These are phyloP conservation scores for Meda fulgida DNA, from an alignment of 2,797 vertebrate species.

Conservation along the genomic window DNA sequence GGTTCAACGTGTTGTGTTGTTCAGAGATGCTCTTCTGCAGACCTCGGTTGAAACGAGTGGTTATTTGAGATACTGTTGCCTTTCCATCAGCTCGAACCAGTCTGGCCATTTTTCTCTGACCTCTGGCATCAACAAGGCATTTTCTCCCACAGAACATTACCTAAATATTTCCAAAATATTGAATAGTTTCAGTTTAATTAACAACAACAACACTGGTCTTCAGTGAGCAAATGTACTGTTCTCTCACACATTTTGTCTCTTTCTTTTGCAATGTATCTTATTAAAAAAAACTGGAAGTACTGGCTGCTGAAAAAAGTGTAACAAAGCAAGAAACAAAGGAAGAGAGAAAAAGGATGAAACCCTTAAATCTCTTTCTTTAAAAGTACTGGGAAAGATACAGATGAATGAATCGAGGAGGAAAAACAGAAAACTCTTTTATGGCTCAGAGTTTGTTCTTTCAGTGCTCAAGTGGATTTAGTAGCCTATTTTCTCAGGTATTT, in stretches of 20 bases:
- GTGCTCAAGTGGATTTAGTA: neutral
- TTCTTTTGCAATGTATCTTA: constrained; percentile 26
- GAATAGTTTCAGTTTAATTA: neutral
- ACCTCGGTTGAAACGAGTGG: neutral
- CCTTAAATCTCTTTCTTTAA: neutral
- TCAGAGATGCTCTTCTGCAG: too few species aligned
- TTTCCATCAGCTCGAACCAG: constrained; percentile 38
- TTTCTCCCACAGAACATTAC: constrained; percentile 27
- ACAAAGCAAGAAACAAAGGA: constrained; percentile 65
- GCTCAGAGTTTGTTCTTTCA: neutral
- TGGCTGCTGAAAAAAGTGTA: constrained; percentile 31
- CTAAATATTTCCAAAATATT: neutral
- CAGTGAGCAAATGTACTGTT: constrained; percentile 3
- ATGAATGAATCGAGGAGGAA: neutral
- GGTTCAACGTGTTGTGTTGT: too few species aligned
- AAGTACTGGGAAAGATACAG: neutral
- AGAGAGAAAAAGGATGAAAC: neutral
- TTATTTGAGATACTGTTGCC: neutral
- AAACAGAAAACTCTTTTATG: neutral
- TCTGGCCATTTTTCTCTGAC: constrained; percentile 52
- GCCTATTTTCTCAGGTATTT: neutral
- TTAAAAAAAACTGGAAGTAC: constrained; percentile 19
- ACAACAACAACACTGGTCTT: neutral
- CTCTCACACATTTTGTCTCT: constrained; percentile 10
- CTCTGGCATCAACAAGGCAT: constrained; percentile 53